Base-by-base conservation (phyloP, 2,888 invertebrate species). In the Silvanus unidentatus region DNA sequence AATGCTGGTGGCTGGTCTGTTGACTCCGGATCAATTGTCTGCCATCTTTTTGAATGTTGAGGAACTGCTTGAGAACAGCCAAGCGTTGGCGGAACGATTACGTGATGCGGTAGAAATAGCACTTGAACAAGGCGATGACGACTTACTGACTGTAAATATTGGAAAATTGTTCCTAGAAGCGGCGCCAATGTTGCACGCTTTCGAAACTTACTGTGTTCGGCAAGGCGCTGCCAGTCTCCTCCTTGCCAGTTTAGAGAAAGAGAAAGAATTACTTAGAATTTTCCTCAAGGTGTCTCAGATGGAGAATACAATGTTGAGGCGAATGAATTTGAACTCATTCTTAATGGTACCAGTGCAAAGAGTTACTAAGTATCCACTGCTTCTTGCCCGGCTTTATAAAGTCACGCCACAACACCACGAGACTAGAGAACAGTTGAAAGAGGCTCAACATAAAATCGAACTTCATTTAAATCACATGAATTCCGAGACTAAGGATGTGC, bases 281-380 rank as follows among this genome's bases (percentile, higher is more conserved):
- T 97, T 96, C 73, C 78, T 97, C 47, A 84, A 91, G 69, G 96
- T 95, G 46, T 95, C 95, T 29, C 96, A 96, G 76, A 93, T 94
- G 88, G 96, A 96, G 72, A 96, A 96, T 70, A 82, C 89, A 13
- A 86, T 93, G 51, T 75, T 96, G 57, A 78, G 96, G 58, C 79
- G 95, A 59, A 96, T 96, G 95, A 95, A 95, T 71, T 77, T 97
- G 39, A 93, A 95, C 73, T 94, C 96, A n/a, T 97, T 96, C 73
- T 81, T 96, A 44, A 96, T 96, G 94, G 94, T 92, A 60, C 96
- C 96, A 53, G 95, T 97, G 52, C 96, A 96, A 77, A 80, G 96
- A 71, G 94, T 96, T 60, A 96, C 96, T 61, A 95, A 95, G 76
- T 96, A 96, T 76, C 96, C 96, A 36, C 77, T 97, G 60, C 78